These are phyloP conservation scores for Heliconius nattereri DNA, from an alignment of 1,140 invertebrate genomes.

Conservation along the genomic window DNA sequence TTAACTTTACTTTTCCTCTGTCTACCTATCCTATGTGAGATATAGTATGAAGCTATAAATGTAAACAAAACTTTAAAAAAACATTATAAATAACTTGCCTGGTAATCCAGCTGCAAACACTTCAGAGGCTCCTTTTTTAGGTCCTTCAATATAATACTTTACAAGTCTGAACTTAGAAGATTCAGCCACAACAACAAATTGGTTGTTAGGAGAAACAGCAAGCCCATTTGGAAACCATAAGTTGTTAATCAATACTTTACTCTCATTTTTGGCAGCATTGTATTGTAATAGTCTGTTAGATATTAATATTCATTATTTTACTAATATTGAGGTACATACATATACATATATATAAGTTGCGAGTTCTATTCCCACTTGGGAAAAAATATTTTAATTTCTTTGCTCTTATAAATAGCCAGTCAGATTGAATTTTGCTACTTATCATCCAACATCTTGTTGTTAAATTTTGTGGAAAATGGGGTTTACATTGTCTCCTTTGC, in stretches of 20 bases:
- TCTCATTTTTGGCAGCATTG: slow-evolving; percentile 79
- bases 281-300: slow-evolving; percentile 82
- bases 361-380: no score
- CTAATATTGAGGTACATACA: background rate
- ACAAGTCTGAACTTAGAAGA: slow-evolving; percentile 79
- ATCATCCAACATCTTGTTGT: no score
- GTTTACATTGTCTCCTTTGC: no score
- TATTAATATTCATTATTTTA: slow-evolving; percentile 11
- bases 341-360: no score
- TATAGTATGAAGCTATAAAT: no score
- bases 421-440: no score
- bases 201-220: slow-evolving; percentile 87
- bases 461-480: no score
- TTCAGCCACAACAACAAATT: slow-evolving; percentile 88
- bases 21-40: no score
- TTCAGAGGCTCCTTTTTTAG: slow-evolving; percentile 87
- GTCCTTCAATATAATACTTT: slow-evolving; percentile 88
- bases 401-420: no score
- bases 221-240: slow-evolving; percentile 92
- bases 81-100: slow-evolving; percentile 73
- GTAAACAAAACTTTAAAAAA: background rate
- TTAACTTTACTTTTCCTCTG: no score
- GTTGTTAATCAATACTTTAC: slow-evolving; percentile 85
- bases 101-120: slow-evolving; percentile 90
- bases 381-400: no score